Evolutionary conservation across 1,140 invertebrate genomes (phyloP).

Genomic region (Phthorimaea operculella): DNA sequence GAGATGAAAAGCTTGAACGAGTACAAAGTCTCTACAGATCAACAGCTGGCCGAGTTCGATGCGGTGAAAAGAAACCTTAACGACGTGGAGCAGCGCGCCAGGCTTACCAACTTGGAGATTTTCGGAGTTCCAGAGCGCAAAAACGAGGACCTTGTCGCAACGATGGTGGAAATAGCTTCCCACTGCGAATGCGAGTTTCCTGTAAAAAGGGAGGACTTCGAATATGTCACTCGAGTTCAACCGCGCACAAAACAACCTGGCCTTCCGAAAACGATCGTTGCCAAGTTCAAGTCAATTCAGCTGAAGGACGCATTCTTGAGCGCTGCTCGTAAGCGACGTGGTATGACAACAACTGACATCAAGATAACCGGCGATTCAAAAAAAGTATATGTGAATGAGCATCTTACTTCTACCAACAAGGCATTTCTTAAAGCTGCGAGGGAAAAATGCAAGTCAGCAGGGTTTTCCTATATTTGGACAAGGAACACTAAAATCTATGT

Average conservation of each 20-base stretch:
- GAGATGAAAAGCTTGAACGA: not conserved
- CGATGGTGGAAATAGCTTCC: not conserved
- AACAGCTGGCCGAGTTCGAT: not conserved
- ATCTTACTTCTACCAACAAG: too few relatives aligned
- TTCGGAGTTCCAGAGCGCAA: not conserved
- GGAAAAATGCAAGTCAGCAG: too few relatives aligned
- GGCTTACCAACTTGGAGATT: not conserved
- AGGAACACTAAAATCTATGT: too few relatives aligned
- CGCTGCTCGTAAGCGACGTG: not conserved
- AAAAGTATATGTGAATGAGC: too few relatives aligned
- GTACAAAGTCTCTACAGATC: too few relatives aligned
- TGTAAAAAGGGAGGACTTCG: not conserved
- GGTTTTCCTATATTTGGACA: too few relatives aligned
- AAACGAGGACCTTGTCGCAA: not conserved
- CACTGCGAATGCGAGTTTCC: not conserved
- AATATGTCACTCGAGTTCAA: not conserved
- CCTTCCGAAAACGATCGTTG: not conserved
- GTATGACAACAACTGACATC: not conserved
- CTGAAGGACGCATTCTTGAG: not conserved
- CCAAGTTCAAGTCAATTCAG: not conserved
- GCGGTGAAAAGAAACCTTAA: not conserved
- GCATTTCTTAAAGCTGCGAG: too few relatives aligned
- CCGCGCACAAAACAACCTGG: not conserved
- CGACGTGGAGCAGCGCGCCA: not conserved
- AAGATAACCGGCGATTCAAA: not conserved